Evolutionary conservation across 2,113 vertebrate species (phyloP).

Genomic region (Tachysurus fulvidraco): DNA sequence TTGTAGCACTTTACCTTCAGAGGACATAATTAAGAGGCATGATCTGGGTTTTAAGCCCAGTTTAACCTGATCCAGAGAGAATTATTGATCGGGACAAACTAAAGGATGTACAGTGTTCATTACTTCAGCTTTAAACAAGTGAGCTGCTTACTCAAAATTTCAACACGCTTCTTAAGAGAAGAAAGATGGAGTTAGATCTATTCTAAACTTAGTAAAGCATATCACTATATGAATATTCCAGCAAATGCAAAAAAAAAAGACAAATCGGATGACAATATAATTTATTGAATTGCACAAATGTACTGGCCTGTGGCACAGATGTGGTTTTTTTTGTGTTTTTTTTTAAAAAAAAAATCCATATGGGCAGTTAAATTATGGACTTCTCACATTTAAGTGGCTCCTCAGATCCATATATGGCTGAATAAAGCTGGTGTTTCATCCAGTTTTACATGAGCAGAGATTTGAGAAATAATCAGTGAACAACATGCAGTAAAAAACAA

Average conservation of each 20-base stretch:
- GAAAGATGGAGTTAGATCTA: not conserved
- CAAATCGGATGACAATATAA: constrained; percentile 47
- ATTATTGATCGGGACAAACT: not conserved
- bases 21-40: not conserved
- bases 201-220: not conserved
- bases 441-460: constrained; percentile 16
- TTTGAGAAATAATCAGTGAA: constrained; percentile 22
- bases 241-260: constrained; percentile 11
- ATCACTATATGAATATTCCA: not conserved
- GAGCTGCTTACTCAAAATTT: no score
- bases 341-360: constrained; percentile 46
- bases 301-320: constrained; percentile 50
- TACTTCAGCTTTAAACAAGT: not conserved
- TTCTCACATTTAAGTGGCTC: constrained; percentile 18
- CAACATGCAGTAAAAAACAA: constrained; percentile 17
- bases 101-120: not conserved
- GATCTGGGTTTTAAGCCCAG: not conserved
- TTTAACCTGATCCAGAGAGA: not conserved
- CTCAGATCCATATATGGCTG: constrained; percentile 17
- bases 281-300: constrained; percentile 70
- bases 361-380: constrained; percentile 36
- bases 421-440: constrained; percentile 29
- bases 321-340: constrained; percentile 3
- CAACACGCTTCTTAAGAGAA: not conserved
- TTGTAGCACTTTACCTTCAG: not conserved